Conservation (phyloP, 2,113 vertebrate species). For the Anolis sagrei region DNA sequence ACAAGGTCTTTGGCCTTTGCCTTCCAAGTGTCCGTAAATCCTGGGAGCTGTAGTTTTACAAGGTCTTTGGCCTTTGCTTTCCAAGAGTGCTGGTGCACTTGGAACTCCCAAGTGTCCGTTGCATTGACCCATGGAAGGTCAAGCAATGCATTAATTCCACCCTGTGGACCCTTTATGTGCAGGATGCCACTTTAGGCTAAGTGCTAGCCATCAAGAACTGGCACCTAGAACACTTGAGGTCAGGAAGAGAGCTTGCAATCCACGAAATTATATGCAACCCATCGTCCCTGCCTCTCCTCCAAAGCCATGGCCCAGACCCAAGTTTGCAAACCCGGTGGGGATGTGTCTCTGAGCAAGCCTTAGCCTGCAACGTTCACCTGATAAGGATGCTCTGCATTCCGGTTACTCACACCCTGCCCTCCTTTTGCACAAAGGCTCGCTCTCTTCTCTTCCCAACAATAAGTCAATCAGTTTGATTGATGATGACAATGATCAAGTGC, state of each 20-base stretch:
- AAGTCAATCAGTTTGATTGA: background rate
- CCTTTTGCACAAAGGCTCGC: background rate
- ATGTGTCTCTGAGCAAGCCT: background rate
- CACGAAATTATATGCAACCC: background rate
- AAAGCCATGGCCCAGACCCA: no score
- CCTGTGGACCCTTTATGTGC: no score
- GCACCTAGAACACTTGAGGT: background rate
- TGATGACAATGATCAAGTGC: background rate
- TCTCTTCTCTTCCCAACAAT: background rate
- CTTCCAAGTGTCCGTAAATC: no score
- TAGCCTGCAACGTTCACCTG: background rate
- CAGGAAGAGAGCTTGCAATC: no score
- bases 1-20: no score
- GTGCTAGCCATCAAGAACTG: background rate
- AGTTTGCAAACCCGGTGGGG: background rate
- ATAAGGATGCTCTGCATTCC: background rate
- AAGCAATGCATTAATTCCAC: no score
- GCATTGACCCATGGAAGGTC: no score
- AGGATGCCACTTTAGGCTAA: no score
- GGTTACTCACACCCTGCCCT: background rate
- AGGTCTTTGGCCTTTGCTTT: no score
- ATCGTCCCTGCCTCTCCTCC: background rate
- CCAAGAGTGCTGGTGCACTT: no score
- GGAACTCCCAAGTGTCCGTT: no score
- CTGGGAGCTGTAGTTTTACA: no score